phyloP scores from a whole-genome alignment of 2,797 vertebrate genomes.

The Neostethus bicornis region DNA sequence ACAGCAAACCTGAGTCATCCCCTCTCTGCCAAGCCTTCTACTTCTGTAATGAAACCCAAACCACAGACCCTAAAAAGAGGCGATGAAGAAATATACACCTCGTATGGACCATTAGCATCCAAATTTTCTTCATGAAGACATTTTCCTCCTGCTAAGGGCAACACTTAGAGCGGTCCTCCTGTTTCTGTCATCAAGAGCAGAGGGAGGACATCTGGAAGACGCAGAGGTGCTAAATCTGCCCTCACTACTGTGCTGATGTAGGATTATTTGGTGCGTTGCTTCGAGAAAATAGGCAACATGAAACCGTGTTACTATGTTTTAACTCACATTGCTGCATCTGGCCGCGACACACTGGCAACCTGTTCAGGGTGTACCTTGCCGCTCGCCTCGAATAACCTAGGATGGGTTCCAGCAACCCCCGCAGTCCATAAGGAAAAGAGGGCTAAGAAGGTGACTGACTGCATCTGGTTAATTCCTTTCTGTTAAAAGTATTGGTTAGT shows the following conservation, averaged over 20 bases:
- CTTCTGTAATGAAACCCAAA: slow-evolving; percentile 37
- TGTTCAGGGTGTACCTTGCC: no score
- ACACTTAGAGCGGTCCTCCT: slow-evolving; percentile 19
- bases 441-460: no score
- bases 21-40: background rate
- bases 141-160: slow-evolving; percentile 40
- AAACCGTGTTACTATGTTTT: no score
- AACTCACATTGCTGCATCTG: slow-evolving; percentile 24
- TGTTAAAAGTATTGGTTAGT: no score
- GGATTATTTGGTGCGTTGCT: slow-evolving; percentile 21
- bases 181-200: slow-evolving; percentile 37
- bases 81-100: slow-evolving; percentile 46
- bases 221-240: slow-evolving; percentile 33
- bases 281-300: slow-evolving; percentile 33
- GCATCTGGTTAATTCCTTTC: no score
- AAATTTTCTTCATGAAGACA: slow-evolving; percentile 49
- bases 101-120: slow-evolving; percentile 57
- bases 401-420: no score
- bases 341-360: no score
- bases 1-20: slow-evolving; percentile 3
- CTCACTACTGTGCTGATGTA: slow-evolving; percentile 7
- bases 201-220: slow-evolving; percentile 5
- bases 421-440: no score
- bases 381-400: no score
- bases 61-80: slow-evolving; percentile 44